Base-by-base conservation (phyloP, 2,113 vertebrate species). In the Phylloscopus trochiloides region DNA sequence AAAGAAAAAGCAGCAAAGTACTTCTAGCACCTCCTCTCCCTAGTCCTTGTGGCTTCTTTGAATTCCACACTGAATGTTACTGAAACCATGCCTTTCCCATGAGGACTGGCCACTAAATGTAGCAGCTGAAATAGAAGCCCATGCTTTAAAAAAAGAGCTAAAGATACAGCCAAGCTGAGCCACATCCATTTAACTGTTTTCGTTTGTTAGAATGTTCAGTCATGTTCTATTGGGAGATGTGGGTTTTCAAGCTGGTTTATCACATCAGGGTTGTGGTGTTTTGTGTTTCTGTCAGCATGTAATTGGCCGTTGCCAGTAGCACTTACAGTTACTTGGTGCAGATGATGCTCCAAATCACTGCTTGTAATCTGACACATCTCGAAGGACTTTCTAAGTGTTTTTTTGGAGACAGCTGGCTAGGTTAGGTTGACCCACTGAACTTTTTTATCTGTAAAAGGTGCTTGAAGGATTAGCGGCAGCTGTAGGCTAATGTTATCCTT, bases 341-440 rank as follows among this genome's bases (percentile, higher is more conserved):
- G 62, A 65, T 38, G 52, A 90, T 82, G 58, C 57, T 95, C n/a
- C 61, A 91, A 75, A 92, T 88, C 78, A 68, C 62, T 73, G 14
- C 31, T 73, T 90, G 54, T 88, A 90, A 95, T 86, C 45, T 79
- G 81, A 94, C 25, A 62, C 29, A 47, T 88, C 88, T 95, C 85
- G 66, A 70, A 90, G 71, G 75, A 79, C 42, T 75, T 86, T 43
- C 26, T 71, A 57, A 87, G 17, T 78, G 52, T 34, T 74, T 73
- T 17, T 80, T 68, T 88, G 83, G 40, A 79, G 61, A 65, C 52
- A 85, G 65, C 61, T 91, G 61, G 40, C 62, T 68, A 55, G 34
- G 40, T 87, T 93, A 75, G 12, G 43, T 93, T 97, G 85, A 92
- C 40, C n/a, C 48, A 63, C n/a, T 85, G 73, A 78, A 52, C 47